Conservation (phyloP, 2,113 vertebrate species). For the Clinocottus analis region DNA sequence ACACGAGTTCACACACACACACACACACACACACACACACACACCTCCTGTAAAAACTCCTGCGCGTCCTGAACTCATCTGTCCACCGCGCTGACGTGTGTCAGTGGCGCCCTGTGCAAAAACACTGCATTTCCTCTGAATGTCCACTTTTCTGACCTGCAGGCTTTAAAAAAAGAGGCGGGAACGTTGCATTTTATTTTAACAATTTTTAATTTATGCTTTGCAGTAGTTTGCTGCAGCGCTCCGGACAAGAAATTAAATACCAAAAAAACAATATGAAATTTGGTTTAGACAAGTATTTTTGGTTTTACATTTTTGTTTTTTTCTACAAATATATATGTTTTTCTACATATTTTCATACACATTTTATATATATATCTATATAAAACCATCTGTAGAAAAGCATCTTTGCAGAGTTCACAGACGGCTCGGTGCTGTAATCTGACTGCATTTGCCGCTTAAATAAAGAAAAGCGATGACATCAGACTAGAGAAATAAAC, state of each 20-base stretch:
- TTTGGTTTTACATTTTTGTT: too few relatives aligned
- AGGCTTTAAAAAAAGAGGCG: background rate
- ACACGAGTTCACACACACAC: conserved; percentile 13
- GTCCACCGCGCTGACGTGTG: conserved; percentile 29
- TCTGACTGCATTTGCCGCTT: background rate
- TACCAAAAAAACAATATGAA: background rate
- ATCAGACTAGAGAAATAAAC: conserved; percentile 46
- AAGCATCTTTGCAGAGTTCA: background rate
- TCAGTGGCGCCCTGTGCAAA: conserved; percentile 33
- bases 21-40: conserved; percentile 11
- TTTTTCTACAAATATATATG: too few relatives aligned
- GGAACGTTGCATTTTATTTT: too few relatives aligned
- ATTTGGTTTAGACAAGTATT: too few relatives aligned
- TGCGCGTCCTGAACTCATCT: conserved; percentile 36
- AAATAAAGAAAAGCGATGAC: conserved; percentile 31
- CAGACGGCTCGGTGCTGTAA: background rate
- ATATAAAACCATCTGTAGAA: background rate
- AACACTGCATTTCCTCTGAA: conserved; percentile 42
- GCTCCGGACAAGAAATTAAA: background rate
- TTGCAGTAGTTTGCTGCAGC: conserved; percentile 13
- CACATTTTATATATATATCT: background rate
- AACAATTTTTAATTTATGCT: conserved; percentile 14
- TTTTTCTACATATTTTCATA: too few relatives aligned
- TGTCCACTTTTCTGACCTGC: conserved; percentile 9
- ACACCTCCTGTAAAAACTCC: conserved; percentile 36